Percentiles rank a stretch among this genome's conserved stretches.
Evolutionary conservation across 2,113 vertebrate species (phyloP).

Genomic region (Nycticebus coucang): DNA sequence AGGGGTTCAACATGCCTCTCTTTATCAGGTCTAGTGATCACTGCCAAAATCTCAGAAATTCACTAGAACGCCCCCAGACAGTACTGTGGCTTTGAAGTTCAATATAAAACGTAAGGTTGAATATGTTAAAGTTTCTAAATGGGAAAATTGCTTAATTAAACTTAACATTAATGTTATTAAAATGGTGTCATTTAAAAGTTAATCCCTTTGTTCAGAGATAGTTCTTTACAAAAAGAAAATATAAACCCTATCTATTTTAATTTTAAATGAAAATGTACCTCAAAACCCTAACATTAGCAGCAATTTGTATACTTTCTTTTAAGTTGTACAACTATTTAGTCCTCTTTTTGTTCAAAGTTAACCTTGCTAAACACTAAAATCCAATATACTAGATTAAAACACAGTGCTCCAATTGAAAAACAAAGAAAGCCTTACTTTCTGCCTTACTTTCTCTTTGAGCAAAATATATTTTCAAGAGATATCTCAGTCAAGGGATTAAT

Average conservation of each 20-base stretch:
- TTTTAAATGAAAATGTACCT: not conserved
- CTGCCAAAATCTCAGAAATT: not conserved
- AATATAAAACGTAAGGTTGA: not conserved
- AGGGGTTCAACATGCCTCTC: not conserved
- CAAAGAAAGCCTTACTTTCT: not conserved
- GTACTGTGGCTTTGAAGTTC: not conserved
- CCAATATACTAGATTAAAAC: not conserved
- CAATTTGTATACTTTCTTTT: not conserved
- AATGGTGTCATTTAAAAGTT: not conserved
- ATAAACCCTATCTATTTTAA: not conserved
- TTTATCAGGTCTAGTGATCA: not conserved
- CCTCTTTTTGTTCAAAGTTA: not conserved
- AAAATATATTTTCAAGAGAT: not conserved
- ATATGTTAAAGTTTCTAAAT: conserved; percentile 17
- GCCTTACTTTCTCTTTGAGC: not conserved
- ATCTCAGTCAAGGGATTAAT: not conserved
- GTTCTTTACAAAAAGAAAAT: not conserved
- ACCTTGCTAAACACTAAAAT: not conserved
- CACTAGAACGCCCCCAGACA: not conserved
- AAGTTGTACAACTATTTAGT: not conserved
- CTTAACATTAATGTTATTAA: conserved; percentile 6
- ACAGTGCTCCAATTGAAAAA: not conserved
- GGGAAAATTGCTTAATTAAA: not conserved
- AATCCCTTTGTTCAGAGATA: not conserved
- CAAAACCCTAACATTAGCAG: not conserved